Base-by-base conservation (phyloP, 2,797 vertebrate species). In the Peromyscus melanophrys region DNA sequence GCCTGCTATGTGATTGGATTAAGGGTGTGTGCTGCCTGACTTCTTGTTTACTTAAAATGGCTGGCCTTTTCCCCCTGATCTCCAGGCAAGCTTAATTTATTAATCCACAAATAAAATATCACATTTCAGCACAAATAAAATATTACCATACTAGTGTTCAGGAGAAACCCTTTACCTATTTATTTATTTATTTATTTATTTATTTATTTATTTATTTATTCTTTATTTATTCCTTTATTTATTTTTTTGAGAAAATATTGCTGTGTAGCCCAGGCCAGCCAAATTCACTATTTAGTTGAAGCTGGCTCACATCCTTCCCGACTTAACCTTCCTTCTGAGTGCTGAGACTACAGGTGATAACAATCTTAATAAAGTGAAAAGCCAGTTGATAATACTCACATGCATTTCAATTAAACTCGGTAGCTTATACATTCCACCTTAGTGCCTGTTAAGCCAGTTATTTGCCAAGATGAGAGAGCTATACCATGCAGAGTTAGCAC, bases 371-470 rank as follows among this genome's bases (percentile, higher is more conserved):
- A 43, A 89, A 93, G 31, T 27, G 43, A 31, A 49, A 81, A 77
- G 43, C 92, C 65, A 78, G 55, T 5, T 76, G 29, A 29, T 40
- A 23, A 0, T 89, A 61, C 67, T 92, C 27, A 81, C 1, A 34
- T 63, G 37, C 80, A 34, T 82, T 97, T 67, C 55, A 89, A 2
- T 87, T 86, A 90, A 89, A 92, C 52, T 83, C 31, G 76, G 43
- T 95, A 82, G 87, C 65, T 27, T 11, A 43, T 37, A 89, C 17
- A 23, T 55, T 95, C 67, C 40, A 31, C 14, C 92, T 61, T 43
- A 85, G 78, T 83, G 49, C 61, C 75, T 61, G 1, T 67, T 63
- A 78, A 55, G 40, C 19, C n/a, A 78, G 25, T 65, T 77, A 69
- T 55, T 69, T 94, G 76, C 55, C 34, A 61, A 2, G 65, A 46